A percentile compares a stretch with the other conserved stretches of the same genome.
Conservation (phyloP, 1,140 invertebrate genomes). For the Scaptomyza pallida region DNA sequence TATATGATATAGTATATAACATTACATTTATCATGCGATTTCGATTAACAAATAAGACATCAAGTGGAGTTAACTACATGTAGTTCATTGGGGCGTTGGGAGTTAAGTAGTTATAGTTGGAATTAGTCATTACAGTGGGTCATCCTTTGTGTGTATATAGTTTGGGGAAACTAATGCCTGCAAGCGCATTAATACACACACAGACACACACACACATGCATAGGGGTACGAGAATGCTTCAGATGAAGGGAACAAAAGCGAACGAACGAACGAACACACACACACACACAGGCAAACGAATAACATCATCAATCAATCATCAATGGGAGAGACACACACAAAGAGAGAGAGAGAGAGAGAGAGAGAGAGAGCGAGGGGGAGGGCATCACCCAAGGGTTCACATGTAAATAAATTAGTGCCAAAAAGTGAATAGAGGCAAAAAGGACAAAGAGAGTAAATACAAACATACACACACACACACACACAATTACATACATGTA, state of each 20-base stretch:
- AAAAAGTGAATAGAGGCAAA: slow-evolving; percentile 56
- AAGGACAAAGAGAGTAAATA: slow-evolving; percentile 4
- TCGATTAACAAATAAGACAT: background rate
- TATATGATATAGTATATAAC: background rate
- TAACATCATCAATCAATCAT: slow-evolving; percentile 74
- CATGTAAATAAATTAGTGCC: slow-evolving; percentile 70
- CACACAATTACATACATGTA: too few relatives aligned
- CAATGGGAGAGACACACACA: slow-evolving; percentile 2
- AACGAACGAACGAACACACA: slow-evolving; percentile 1
- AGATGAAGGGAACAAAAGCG: slow-evolving; percentile 6
- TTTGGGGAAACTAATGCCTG: slow-evolving; percentile 14
- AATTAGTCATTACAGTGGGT: slow-evolving; percentile 35
- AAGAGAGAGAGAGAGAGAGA: background rate
- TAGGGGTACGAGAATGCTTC: background rate
- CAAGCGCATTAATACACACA: slow-evolving; percentile 26
- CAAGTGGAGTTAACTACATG: too few relatives aligned
- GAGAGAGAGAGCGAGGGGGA: background rate
- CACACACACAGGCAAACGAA: too few relatives aligned
- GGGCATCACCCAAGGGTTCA: slow-evolving; percentile 54
- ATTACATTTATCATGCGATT: slow-evolving; percentile 4
- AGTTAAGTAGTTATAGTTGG: slow-evolving; percentile 25
- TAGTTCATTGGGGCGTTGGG: slow-evolving; percentile 8
- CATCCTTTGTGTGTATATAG: background rate
- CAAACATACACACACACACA: too few relatives aligned
- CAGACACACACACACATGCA: background rate